Evolutionary conservation across 2,888 invertebrate species (phyloP).

Genomic region (Listrodromus nycthemerus): DNA sequence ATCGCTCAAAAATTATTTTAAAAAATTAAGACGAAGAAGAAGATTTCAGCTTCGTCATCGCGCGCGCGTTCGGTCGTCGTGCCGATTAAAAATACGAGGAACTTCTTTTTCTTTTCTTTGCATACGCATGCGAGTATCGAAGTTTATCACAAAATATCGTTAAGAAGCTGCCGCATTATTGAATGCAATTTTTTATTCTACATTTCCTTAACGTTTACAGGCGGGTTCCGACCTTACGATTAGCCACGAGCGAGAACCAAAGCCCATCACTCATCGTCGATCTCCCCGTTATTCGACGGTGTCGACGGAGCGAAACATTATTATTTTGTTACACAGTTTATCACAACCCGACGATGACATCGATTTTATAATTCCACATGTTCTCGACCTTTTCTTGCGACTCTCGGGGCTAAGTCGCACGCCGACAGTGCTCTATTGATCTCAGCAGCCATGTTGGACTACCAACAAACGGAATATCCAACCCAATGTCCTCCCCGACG

Average conservation of each 20-base stretch:
- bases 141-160: conserved; percentile 53
- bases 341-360: neutral
- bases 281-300: neutral
- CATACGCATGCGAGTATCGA: conserved; percentile 9
- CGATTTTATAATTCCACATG: conserved; percentile 4
- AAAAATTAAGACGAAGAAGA: conserved; percentile 26
- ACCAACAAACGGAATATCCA: neutral
- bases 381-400: conserved; percentile 20
- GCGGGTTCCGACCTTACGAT: neutral
- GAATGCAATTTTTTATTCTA: conserved; percentile 5
- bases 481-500: neutral
- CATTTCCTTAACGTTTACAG: conserved; percentile 15
- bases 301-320: neutral
- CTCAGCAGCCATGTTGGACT: conserved; percentile 77
- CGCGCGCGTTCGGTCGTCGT: conserved; percentile 21
- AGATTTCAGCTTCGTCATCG: conserved; percentile 8
- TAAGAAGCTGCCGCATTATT: conserved; percentile 21
- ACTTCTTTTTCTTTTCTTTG: conserved; percentile 45
- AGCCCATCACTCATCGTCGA: conserved; percentile 28
- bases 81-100: conserved; percentile 68
- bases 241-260: conserved; percentile 10
- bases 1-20: conserved; percentile 13
- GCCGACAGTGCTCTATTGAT: conserved; percentile 78
- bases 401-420: conserved; percentile 67
- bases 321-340: neutral